Conservation (phyloP, 1,140 invertebrate species). For the Contarinia nasturtii region DNA sequence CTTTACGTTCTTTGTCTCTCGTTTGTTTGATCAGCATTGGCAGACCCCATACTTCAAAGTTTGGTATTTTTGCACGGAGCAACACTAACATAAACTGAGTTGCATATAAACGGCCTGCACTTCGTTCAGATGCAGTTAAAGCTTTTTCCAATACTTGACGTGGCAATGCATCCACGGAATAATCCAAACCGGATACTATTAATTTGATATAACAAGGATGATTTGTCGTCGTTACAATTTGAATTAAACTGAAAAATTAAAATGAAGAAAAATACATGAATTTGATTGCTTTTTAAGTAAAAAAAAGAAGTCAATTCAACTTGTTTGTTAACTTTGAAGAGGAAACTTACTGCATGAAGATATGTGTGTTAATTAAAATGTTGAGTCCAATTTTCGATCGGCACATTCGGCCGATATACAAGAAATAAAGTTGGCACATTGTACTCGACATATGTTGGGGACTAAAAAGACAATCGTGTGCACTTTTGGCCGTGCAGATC, state of each 20-base stretch:
- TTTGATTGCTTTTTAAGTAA: no score
- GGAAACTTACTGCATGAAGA: slow-evolving; percentile 48
- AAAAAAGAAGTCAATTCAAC: no score
- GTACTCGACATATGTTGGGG: slow-evolving; percentile 72
- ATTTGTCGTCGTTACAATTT: slow-evolving; percentile 60
- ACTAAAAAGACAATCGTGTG: slow-evolving; percentile 75
- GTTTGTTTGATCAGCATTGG: slow-evolving; percentile 63
- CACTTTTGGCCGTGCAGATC: slow-evolving; percentile 49
- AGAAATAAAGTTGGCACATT: slow-evolving; percentile 82
- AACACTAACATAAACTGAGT: slow-evolving; percentile 78
- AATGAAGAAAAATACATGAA: no score
- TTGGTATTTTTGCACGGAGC: slow-evolving; percentile 45
- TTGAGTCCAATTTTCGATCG: slow-evolving; percentile 49
- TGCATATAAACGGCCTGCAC: slow-evolving; percentile 68
- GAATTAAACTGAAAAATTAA: slow-evolving; percentile 48
- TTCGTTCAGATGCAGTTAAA: slow-evolving; percentile 27
- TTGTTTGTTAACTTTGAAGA: not conserved
- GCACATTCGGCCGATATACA: slow-evolving; percentile 76
- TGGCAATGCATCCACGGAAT: slow-evolving; percentile 46
- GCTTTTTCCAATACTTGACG: slow-evolving; percentile 55
- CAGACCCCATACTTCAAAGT: slow-evolving; percentile 64
- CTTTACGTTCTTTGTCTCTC: slow-evolving; percentile 52
- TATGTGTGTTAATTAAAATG: slow-evolving; percentile 52
- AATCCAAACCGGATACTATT: slow-evolving; percentile 76
- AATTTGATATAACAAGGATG: slow-evolving; percentile 87